phyloP scores from a whole-genome alignment of 2,888 invertebrate genomes.

The Meta bourneti region DNA sequence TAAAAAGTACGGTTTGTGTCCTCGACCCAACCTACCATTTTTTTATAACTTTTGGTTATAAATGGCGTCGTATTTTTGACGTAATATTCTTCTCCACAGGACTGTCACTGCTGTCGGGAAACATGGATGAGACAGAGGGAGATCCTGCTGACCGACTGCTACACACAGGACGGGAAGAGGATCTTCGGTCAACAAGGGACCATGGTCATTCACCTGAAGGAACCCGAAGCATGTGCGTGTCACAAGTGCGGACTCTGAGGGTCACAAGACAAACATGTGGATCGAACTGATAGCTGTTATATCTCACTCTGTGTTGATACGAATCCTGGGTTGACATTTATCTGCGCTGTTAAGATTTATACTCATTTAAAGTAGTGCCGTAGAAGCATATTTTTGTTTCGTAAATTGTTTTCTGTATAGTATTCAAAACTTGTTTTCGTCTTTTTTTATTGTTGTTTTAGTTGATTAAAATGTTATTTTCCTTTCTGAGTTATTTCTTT shows the following conservation, averaged over 20 bases:
- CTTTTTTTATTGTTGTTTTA: background rate
- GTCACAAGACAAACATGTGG: background rate
- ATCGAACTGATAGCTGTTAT: background rate
- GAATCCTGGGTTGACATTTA: background rate
- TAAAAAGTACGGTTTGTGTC: too few species aligned
- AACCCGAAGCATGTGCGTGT: constrained; percentile 94
- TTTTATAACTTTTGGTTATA: too few species aligned
- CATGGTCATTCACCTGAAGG: constrained; percentile 90
- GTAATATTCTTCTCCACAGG: constrained; percentile 83
- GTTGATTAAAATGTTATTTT: background rate
- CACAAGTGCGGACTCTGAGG: constrained; percentile 77
- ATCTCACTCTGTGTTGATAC: background rate
- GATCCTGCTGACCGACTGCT: constrained; percentile 91
- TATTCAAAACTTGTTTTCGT: background rate
- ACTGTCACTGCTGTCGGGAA: constrained; percentile 95
- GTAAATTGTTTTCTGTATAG: background rate
- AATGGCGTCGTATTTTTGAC: too few species aligned
- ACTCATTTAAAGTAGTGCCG: background rate
- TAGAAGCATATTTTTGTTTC: background rate
- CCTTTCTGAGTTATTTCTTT: background rate
- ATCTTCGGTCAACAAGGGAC: constrained; percentile 85
- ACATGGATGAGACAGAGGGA: constrained; percentile 90
- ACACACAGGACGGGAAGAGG: constrained; percentile 91
- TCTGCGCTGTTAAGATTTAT: background rate
- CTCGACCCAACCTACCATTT: too few species aligned